Evolutionary conservation across 2,888 invertebrate species (phyloP).

Genomic region (Thera obeliscata): DNA sequence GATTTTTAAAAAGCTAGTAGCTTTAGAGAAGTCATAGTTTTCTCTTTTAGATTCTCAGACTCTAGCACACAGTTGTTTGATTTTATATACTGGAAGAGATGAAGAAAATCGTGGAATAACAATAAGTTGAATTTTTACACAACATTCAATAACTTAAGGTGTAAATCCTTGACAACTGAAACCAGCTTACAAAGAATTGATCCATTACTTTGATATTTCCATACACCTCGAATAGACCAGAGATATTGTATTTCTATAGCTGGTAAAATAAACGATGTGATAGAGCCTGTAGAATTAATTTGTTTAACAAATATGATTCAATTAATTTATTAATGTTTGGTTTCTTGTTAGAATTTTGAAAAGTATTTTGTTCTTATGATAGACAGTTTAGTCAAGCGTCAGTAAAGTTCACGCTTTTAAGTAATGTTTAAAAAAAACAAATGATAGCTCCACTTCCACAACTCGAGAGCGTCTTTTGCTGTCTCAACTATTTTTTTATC

Average conservation of each 20-base stretch:
- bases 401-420: neutral
- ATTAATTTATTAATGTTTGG: slow-evolving; percentile 1
- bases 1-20: slow-evolving; percentile 52
- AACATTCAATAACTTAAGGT: too few relatives aligned
- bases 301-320: neutral
- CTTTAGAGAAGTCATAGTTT: slow-evolving; percentile 63
- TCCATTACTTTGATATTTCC: too few relatives aligned
- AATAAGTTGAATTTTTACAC: too few relatives aligned
- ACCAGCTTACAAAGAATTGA: neutral
- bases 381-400: neutral
- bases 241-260: too few relatives aligned
- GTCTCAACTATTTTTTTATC: too few relatives aligned
- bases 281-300: slow-evolving; percentile 9
- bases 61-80: slow-evolving; percentile 7
- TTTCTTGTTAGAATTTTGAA: neutral
- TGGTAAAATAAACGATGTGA: neutral
- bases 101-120: neutral
- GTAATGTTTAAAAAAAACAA: neutral
- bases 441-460: neutral
- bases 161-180: too few relatives aligned
- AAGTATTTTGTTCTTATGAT: neutral
- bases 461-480: neutral
- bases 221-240: too few relatives aligned
- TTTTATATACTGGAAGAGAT: neutral
- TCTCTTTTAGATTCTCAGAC: slow-evolving; percentile 56